These are phyloP conservation scores for Corbicula japonica DNA, from an alignment of 2,888 invertebrate genomes.

Conservation along the genomic window DNA sequence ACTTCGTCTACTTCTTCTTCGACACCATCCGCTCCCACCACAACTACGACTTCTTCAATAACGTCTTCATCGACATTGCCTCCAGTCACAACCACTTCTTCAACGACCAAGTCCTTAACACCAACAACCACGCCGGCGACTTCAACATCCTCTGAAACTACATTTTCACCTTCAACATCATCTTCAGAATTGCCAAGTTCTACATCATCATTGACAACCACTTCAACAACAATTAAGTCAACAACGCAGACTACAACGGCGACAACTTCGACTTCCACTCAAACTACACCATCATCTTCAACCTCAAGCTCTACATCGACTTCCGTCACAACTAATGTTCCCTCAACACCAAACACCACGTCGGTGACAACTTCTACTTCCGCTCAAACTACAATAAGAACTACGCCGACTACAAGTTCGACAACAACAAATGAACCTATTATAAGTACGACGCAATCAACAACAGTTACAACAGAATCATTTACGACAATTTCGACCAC, in stretches of 20 bases:
- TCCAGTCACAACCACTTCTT: background rate
- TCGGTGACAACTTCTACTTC: no score
- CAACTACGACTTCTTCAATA: background rate
- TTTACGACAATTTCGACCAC: constrained; percentile 9
- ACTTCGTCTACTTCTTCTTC: background rate
- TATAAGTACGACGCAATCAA: background rate
- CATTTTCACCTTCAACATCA: background rate
- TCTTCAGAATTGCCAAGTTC: background rate
- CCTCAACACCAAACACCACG: no score
- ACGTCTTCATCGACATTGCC: background rate
- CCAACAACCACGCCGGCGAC: background rate
- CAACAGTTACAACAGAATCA: constrained; percentile 1
- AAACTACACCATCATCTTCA: no score
- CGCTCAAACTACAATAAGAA: no score
- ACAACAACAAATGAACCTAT: background rate
- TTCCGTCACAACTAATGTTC: constrained; percentile 1
- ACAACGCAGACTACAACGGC: no score
- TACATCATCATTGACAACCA: background rate
- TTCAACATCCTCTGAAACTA: background rate
- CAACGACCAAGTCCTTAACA: background rate
- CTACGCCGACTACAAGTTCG: background rate
- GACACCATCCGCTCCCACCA: constrained; percentile 1
- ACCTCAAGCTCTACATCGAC: no score
- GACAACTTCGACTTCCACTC: no score
- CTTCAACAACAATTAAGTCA: no score